Evolutionary conservation across 2,888 invertebrate genomes (phyloP).

Genomic region (Noctua janthe): DNA sequence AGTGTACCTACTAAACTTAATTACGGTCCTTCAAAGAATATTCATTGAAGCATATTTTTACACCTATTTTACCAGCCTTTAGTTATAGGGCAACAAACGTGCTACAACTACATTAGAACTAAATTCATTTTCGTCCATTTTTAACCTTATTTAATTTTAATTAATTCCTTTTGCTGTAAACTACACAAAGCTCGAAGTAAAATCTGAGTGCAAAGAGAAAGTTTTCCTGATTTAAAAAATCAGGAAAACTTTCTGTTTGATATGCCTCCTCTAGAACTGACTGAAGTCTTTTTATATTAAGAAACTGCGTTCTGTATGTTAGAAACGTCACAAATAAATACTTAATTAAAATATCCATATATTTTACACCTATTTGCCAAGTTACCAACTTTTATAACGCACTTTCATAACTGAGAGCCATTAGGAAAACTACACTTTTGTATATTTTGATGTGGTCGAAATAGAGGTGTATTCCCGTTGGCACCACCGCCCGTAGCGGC

Average conservation of each 20-base stretch:
- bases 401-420: not conserved
- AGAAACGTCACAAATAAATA: not conserved
- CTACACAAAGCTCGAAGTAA: not conserved
- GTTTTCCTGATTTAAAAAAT: no score
- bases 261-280: not conserved
- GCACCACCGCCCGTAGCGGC: no score
- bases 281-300: no score
- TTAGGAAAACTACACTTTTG: not conserved
- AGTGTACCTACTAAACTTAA: slow-evolving; percentile 1
- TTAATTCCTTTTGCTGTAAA: not conserved
- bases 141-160: not conserved
- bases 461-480: no score
- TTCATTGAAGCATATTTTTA: slow-evolving; percentile 3
- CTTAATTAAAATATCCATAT: no score
- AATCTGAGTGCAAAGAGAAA: not conserved
- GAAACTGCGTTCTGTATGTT: no score
- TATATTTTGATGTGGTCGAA: not conserved
- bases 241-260: not conserved
- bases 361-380: no score
- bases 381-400: not conserved
- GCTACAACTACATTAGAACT: no score
- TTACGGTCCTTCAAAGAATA: not conserved
- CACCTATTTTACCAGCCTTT: not conserved
- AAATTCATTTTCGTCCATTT: no score
- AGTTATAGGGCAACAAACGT: not conserved